These are phyloP conservation scores for Peromyscus californicus DNA, from an alignment of 2,113 vertebrate species.

Conservation along the genomic window DNA sequence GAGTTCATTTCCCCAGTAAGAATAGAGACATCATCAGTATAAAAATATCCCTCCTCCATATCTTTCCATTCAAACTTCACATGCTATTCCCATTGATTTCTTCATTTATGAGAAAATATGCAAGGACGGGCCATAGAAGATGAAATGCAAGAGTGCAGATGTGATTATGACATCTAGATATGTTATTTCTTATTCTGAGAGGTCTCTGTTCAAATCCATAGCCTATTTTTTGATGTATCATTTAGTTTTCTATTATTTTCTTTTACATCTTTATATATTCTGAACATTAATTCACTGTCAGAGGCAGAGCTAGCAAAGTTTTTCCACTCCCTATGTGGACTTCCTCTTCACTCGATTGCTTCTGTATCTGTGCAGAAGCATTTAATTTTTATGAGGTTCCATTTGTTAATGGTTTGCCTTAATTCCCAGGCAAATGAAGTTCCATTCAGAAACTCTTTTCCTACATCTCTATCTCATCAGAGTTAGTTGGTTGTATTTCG, in stretches of 20 bases:
- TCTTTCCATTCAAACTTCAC: not conserved
- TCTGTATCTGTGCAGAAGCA: not conserved
- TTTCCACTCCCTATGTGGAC: no score
- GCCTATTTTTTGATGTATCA: not conserved
- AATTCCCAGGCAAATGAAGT: not conserved
- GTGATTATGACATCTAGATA: not conserved
- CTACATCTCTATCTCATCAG: not conserved
- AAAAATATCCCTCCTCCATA: not conserved
- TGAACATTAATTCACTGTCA: no score
- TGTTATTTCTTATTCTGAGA: not conserved
- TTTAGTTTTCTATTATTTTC: not conserved
- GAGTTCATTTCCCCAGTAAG: not conserved
- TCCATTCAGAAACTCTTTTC: not conserved
- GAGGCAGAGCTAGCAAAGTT: no score
- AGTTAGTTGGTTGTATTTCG: not conserved
- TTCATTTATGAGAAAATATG: not conserved
- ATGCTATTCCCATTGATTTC: not conserved
- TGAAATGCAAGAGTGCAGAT: not conserved
- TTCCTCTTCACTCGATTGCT: not conserved
- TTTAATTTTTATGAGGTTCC: not conserved
- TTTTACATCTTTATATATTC: not conserved
- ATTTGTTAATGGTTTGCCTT: not conserved
- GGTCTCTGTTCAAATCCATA: not conserved
- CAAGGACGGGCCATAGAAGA: not conserved
- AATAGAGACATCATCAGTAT: not conserved